Evolutionary conservation across 35 echinoderm and acorn worm species (phyloP), one percentile per base, ranked within the genome.

Genomic region (Diadema setosum): DNA sequence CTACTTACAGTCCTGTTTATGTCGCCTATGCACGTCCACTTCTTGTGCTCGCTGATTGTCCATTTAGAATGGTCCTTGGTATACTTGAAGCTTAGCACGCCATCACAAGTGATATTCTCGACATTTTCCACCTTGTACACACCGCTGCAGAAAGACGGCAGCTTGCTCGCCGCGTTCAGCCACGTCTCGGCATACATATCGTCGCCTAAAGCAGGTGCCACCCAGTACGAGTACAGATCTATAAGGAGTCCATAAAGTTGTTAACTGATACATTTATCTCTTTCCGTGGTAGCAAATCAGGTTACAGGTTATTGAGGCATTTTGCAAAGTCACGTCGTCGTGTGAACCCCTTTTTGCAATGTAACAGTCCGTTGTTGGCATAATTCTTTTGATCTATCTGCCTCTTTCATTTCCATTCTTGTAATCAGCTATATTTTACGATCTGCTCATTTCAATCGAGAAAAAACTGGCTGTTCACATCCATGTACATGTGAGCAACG

Each of bases 401-500:
- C n/a, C n/a, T n/a, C n/a, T n/a, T n/a, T n/a, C n/a, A n/a, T n/a
- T n/a, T n/a, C n/a, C n/a, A n/a, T n/a, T n/a, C n/a, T n/a, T n/a
- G n/a, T n/a, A n/a, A n/a, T n/a, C n/a, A n/a, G n/a, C n/a, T n/a
- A n/a, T n/a, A n/a, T n/a, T n/a, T n/a, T n/a, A n/a, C n/a, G n/a
- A n/a, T n/a, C n/a, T n/a, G n/a, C n/a, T n/a, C n/a, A n/a, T n/a
- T n/a, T n/a, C n/a, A n/a, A n/a, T n/a, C n/a, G n/a, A n/a, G n/a
- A n/a, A 84, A 85, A 11, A 39, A 18, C 5, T 63, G 60, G 5
- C 45, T 74, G 40, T 64, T 44, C 23, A 86, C 90, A 40, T 91
- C 90, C 90, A 91, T 91, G 82, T 91, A 91, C 30, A 85, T 33
- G 57, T 86, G 55, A 2, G 61, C 90, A 2, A 48, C 49, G 42